Conservation (phyloP, 2,113 vertebrate genomes). For the Columbina picui region DNA sequence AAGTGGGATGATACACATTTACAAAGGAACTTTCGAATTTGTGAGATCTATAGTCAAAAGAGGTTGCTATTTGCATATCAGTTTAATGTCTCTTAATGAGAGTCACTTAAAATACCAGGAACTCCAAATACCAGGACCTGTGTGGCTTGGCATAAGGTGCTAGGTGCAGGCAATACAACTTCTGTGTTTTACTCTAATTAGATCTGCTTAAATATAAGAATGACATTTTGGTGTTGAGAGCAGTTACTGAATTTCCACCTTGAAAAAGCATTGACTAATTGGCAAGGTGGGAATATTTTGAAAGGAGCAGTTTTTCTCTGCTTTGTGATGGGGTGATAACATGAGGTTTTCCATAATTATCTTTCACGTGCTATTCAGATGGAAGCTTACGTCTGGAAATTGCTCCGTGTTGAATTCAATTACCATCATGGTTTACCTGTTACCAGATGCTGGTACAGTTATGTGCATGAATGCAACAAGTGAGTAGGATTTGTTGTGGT, state of each 20-base stretch:
- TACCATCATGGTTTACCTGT: not conserved
- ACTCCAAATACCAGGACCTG: rapidly evolving
- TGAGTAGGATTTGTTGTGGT: not conserved
- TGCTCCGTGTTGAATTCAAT: not conserved
- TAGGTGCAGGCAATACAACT: not conserved
- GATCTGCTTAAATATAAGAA: not conserved
- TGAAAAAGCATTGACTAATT: not conserved
- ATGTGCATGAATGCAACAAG: not conserved
- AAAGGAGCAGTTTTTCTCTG: not conserved
- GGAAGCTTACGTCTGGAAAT: not conserved
- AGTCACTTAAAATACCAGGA: not conserved
- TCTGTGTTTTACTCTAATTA: not conserved
- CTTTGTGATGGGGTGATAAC: not conserved
- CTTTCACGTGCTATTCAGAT: not conserved
- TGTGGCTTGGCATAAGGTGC: not conserved
- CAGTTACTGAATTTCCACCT: not conserved
- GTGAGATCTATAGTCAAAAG: not conserved
- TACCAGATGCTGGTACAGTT: not conserved
- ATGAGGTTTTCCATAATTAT: not conserved
- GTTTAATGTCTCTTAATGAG: not conserved
- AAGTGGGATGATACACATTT: not conserved
- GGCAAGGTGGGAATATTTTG: not conserved
- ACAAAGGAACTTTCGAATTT: not conserved
- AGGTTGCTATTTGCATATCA: not conserved
- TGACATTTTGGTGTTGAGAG: not conserved